Evolutionary conservation across 2,113 vertebrate species (phyloP).

Genomic region (Nestor notabilis): DNA sequence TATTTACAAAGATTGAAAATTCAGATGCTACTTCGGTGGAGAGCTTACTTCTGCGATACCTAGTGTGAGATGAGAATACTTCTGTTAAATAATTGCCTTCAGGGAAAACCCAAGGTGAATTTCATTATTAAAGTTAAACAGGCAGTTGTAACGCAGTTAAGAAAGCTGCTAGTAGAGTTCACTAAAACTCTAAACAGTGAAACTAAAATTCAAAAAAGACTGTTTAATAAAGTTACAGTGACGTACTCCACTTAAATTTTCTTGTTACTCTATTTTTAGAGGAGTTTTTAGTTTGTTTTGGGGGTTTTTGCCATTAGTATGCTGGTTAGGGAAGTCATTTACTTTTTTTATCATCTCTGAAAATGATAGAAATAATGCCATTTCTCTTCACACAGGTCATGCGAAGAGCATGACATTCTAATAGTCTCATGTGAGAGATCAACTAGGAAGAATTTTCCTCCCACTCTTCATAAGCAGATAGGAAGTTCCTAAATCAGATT

Average conservation of each 20-base stretch:
- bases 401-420: not conserved
- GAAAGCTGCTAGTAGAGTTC: not conserved
- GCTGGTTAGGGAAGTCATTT: not conserved
- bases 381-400: not conserved
- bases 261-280: not conserved
- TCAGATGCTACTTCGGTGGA: not conserved
- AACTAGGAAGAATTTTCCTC: not conserved
- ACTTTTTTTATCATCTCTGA: not conserved
- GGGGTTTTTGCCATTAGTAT: not conserved
- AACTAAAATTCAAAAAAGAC: not conserved
- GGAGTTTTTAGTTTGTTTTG: not conserved
- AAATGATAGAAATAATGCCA: not conserved
- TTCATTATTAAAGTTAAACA: not conserved
- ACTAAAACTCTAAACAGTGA: not conserved
- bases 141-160: not conserved
- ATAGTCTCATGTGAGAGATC: not conserved
- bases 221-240: not conserved
- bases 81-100: not conserved
- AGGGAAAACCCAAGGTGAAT: not conserved
- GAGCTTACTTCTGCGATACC: not conserved
- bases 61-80: not conserved
- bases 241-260: not conserved
- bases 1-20: not conserved
- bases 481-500: constrained; percentile 14
- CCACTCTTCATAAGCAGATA: not conserved